phyloP scores from a whole-genome alignment of 2,797 vertebrate genomes.

The Oreonectes daqikongensis region DNA sequence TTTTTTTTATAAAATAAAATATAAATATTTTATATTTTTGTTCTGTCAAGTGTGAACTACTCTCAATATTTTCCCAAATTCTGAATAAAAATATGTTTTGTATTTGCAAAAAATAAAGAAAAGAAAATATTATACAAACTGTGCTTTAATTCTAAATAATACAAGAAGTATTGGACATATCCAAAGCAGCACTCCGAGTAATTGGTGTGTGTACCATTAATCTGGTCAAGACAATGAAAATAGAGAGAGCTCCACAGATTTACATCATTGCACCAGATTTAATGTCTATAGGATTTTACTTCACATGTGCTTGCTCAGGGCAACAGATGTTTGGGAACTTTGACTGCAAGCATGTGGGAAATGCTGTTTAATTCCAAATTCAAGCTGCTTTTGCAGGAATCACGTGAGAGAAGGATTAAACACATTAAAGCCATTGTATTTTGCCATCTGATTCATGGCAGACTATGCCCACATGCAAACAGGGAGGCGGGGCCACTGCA shows the following conservation, averaged over 20 bases:
- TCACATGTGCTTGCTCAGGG: constrained; percentile 27
- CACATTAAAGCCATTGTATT: constrained; percentile 47
- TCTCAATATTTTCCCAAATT: too few species aligned
- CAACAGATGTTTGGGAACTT: constrained; percentile 49
- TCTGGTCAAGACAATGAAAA: not conserved
- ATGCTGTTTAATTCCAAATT: constrained; percentile 54
- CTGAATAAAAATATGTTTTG: too few species aligned
- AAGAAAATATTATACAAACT: too few species aligned
- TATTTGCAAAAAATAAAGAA: too few species aligned
- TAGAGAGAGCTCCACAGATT: not conserved
- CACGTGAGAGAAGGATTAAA: constrained; percentile 49
- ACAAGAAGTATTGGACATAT: too few species aligned
- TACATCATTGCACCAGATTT: constrained; percentile 10
- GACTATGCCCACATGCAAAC: constrained; percentile 47
- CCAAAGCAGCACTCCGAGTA: too few species aligned
- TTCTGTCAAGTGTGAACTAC: too few species aligned
- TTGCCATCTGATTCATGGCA: constrained; percentile 45
- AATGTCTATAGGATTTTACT: constrained; percentile 12
- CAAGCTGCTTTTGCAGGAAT: constrained; percentile 47
- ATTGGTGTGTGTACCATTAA: not conserved
- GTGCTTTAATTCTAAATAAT: too few species aligned
- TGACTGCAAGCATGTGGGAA: constrained; percentile 39
- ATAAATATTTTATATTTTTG: too few species aligned
- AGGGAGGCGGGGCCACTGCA: too few species aligned
- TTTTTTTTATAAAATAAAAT: too few species aligned